These are phyloP conservation scores for Heterotis niloticus DNA, from an alignment of 2,113 vertebrate genomes.

Conservation along the genomic window DNA sequence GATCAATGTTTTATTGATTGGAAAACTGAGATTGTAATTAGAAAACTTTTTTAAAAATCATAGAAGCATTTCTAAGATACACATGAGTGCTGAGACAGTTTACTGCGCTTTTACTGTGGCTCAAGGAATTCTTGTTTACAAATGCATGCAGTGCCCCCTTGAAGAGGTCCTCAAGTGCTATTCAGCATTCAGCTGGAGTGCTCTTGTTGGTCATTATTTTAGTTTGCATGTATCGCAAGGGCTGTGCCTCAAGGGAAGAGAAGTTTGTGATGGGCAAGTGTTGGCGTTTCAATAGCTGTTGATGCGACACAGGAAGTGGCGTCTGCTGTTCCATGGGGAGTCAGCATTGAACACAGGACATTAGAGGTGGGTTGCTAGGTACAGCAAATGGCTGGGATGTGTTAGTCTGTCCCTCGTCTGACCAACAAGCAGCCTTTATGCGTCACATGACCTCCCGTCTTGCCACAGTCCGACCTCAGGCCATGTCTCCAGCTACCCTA, in stretches of 20 bases:
- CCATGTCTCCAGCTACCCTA: constrained; percentile 17
- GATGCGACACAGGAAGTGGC: constrained; percentile 40
- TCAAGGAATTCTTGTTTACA: constrained; percentile 46
- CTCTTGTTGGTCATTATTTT: neutral
- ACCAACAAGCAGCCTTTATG: constrained; percentile 48
- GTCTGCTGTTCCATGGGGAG: constrained; percentile 42
- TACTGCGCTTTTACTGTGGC: constrained; percentile 38
- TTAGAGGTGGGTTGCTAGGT: neutral
- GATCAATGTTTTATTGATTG: no score
- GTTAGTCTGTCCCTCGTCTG: constrained; percentile 29
- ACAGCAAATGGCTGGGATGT: constrained; percentile 35
- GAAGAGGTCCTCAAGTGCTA: constrained; percentile 41
- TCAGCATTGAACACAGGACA: constrained; percentile 28
- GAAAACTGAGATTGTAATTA: no score
- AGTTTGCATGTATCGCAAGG: constrained; percentile 56
- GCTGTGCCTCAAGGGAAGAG: constrained; percentile 38
- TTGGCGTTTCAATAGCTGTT: constrained; percentile 34
- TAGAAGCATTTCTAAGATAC: constrained; percentile 32
- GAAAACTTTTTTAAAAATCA: no score
- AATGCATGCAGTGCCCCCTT: constrained; percentile 52
- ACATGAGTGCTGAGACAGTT: constrained; percentile 44
- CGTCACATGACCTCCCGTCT: constrained; percentile 36
- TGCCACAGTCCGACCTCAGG: constrained; percentile 17
- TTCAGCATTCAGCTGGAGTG: constrained; percentile 1
- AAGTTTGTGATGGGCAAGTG: neutral